Evolutionary conservation across 2,888 invertebrate species (phyloP), one percentile per base, ranked within the genome.

Genomic region (Andrena marginata): DNA sequence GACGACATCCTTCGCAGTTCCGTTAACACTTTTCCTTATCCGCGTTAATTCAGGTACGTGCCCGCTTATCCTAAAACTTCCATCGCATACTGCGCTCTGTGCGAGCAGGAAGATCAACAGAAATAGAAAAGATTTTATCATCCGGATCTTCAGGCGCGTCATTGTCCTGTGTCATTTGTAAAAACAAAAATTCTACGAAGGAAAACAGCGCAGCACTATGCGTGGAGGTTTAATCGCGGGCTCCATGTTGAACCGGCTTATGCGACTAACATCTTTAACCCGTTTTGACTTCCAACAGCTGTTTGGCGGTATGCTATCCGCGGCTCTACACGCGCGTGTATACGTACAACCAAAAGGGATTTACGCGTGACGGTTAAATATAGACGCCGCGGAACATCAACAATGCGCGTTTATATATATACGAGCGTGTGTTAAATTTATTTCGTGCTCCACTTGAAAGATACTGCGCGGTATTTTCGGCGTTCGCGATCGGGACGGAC

Each of bases 111-210:
- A 87, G 70, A 89, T 90, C 64, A 87, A 82, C 65, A 91, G 84
- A 68, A 90, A 89, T 62, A 90, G 56, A 70, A 87, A 89, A 79
- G 87, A 87, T 51, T 89, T 85, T 67, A 89, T 89, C 65, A 82
- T 89, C 64, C 87, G 86, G 67, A 89, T 91, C 86, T 86, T 90
- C 56, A 83, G 87, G 48, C 81, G 88, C 79, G 86, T 90, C 92
- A 92, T 92, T 76, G 68, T 87, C 56, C 62, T 59, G 65, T 76
- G 77, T 76, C 91, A 90, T 90, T 85, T 79, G 86, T 85, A 59
- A 77, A 75, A 63, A 54, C 62, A 65, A 49, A 42, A 63, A 82
- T 77, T 85, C 71, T 72, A 85, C 20, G 73, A 65, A 60, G 67
- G 69, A 71, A 78, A 84, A 76, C 67, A 67, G 33, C 73, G 51